phyloP scores from a whole-genome alignment of 2,888 invertebrate species.

The Epsilonema sp. region DNA sequence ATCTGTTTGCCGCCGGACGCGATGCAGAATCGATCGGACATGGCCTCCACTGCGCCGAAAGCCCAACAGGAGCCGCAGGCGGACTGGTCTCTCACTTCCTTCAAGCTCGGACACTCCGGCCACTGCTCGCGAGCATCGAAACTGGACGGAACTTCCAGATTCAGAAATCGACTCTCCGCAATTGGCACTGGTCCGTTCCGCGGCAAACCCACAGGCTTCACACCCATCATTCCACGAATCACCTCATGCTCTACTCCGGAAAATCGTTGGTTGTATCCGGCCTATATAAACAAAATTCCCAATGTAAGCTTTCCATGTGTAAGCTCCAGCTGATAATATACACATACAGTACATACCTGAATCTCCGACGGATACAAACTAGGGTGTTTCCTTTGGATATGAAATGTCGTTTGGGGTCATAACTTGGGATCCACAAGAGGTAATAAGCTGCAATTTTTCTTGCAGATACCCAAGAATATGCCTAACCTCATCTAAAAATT shows the following conservation, averaged over 20 bases:
- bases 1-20: slow-evolving; percentile 28
- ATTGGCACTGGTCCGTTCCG: no score
- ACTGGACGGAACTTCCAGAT: slow-evolving; percentile 42
- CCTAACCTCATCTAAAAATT: no score
- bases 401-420: no score
- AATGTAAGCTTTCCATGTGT: no score
- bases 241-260: slow-evolving; percentile 2
- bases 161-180: not conserved
- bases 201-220: not conserved
- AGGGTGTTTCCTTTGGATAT: no score
- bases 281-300: no score
- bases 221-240: slow-evolving; percentile 8
- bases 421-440: no score
- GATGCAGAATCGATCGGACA: slow-evolving; percentile 37
- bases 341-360: no score
- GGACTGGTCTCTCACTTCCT: slow-evolving; percentile 61
- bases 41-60: slow-evolving; percentile 37
- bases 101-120: slow-evolving; percentile 63
- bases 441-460: no score
- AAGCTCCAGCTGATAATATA: no score
- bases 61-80: slow-evolving; percentile 79
- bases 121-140: slow-evolving; percentile 61
- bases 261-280: slow-evolving; percentile 7
- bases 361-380: no score
- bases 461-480: no score